Percentiles rank a stretch among this genome's conserved stretches.
Evolutionary conservation across 2,888 invertebrate genomes (phyloP).

Genomic region (Rhimphoctona megacephalus): DNA sequence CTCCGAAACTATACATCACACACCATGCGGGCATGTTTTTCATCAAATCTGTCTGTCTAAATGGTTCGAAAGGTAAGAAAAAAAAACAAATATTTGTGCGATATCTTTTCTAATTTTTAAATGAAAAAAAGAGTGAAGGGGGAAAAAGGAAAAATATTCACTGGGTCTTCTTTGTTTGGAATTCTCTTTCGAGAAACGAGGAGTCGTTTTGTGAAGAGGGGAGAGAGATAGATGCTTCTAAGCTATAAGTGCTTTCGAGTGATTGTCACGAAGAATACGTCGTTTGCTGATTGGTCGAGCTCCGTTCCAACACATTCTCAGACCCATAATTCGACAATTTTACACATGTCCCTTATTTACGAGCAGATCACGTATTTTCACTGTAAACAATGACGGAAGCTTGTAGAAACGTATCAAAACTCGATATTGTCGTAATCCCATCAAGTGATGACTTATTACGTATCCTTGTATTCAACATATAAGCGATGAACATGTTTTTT

Average conservation of each 20-base stretch:
- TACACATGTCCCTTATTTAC: constrained; percentile 18
- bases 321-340: constrained; percentile 12
- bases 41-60: constrained; percentile 58
- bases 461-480: background rate
- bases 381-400: constrained; percentile 16
- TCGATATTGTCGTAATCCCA: background rate
- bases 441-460: background rate
- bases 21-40: constrained; percentile 65
- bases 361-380: constrained; percentile 4
- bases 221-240: constrained; percentile 12
- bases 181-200: background rate
- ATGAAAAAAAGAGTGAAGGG: constrained; percentile 12
- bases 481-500: background rate
- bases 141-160: background rate
- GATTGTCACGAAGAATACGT: background rate
- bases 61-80: constrained; percentile 64
- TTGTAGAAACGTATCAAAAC: background rate
- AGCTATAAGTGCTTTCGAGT: background rate
- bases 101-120: background rate
- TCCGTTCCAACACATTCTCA: background rate
- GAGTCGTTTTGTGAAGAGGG: constrained; percentile 10
- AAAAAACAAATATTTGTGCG: constrained; percentile 16
- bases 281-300: constrained; percentile 21
- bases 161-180: background rate
- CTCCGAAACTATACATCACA: constrained; percentile 57